Base-by-base conservation (phyloP, 2,888 invertebrate species). In the Temnothorax unifasciatus region DNA sequence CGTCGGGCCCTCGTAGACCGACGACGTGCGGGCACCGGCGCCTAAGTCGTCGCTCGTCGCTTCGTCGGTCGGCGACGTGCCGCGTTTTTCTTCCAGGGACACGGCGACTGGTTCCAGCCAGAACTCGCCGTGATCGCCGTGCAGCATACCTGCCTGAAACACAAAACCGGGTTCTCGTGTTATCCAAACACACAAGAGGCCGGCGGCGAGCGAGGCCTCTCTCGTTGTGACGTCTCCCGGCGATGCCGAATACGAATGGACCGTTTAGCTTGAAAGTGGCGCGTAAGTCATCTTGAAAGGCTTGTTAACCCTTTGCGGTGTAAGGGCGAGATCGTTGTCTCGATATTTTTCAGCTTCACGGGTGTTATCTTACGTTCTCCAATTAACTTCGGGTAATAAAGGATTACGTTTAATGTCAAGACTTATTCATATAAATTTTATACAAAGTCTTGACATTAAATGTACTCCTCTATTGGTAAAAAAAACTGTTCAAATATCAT, bases 41-140 rank as follows among this genome's bases (percentile, higher is more conserved):
- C 87, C 89, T 87, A 86, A 86, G 82, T 88, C 87, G 83, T 87
- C 86, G 86, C 85, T 77, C 69, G 54, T 52, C 86, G 85, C 77
- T 77, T 83, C 84, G 81, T 85, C 82, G 61, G 21, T 50, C n/a
- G 69, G 29, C 76, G 47, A 76, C 47, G 75, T 68, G 63, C 68
- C 81, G 50, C 66, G 77, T 68, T 85, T 86, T 85, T 88, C 85
- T 88, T 90, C 85, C 89, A 86, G 86, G 83, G 83, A 85, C 81
- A 90, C 76, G 61, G 90, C 92, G 81, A 94, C 92, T 71, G 95
- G 95, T 90, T 95, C 95, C 86, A 95, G 89, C 93, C 95, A 95
- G 91, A 93, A 94, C 90, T 94, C 93, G 54, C 93, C 95, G 85
- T 93, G 85, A 71, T 92, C 92, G 38, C 94, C 93, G 44, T 92